A percentile compares a stretch with the other conserved stretches of the same genome.
Evolutionary conservation across 1,140 invertebrate genomes (phyloP).

Genomic region (Nasonia vitripennis): DNA sequence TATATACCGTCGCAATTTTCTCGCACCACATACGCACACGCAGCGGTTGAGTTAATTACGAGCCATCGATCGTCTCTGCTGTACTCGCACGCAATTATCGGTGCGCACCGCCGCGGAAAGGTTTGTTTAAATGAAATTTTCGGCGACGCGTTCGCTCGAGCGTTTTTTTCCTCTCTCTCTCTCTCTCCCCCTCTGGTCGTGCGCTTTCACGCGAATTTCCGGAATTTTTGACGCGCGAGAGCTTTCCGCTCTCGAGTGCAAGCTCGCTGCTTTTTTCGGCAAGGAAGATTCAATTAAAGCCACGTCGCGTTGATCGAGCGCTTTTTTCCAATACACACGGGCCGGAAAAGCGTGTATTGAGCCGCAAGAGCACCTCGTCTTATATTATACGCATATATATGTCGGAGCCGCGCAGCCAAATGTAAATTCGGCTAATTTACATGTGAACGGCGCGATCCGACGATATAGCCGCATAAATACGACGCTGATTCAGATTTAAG

Average conservation of each 20-base stretch:
- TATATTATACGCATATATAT: not conserved
- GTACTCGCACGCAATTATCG: not conserved
- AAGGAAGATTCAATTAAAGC: not conserved
- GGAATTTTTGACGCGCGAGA: not conserved
- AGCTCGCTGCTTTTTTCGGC: not conserved
- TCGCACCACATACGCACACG: too few relatives aligned
- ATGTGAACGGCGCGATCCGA: conserved; percentile 18
- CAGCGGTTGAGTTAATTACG: not conserved
- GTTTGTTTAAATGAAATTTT: conserved; percentile 19
- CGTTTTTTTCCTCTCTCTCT: not conserved
- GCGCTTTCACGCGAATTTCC: not conserved
- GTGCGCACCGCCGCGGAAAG: too few relatives aligned
- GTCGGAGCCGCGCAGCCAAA: not conserved
- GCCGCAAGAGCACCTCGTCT: not conserved
- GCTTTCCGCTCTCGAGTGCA: too few relatives aligned
- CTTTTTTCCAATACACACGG: not conserved
- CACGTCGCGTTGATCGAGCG: not conserved
- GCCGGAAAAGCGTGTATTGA: too few relatives aligned
- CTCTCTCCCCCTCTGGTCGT: too few relatives aligned
- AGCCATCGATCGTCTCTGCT: not conserved
- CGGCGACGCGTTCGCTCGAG: not conserved
- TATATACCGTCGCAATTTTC: too few relatives aligned
- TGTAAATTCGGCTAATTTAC: conserved; percentile 42
- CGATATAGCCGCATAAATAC: not conserved
- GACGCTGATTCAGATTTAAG: conserved; percentile 32